These are phyloP conservation scores for Antigone vipio DNA, from an alignment of 2,113 vertebrate species.

Conservation along the genomic window DNA sequence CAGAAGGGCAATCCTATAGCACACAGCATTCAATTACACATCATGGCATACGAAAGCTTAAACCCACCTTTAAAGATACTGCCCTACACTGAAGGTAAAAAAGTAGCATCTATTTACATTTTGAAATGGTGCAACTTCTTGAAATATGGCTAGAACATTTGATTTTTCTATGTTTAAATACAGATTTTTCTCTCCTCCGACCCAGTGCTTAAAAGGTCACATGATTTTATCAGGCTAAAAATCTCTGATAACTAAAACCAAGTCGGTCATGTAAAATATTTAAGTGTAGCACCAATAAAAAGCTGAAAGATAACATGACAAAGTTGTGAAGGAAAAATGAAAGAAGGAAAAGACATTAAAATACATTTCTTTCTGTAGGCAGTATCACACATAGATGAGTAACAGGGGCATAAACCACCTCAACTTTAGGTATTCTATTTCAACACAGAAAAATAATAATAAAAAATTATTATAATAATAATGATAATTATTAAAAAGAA, in stretches of 20 bases:
- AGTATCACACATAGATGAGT: background rate
- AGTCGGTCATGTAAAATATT: background rate
- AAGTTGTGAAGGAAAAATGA: background rate
- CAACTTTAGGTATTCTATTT: background rate
- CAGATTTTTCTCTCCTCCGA: background rate
- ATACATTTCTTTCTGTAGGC: background rate
- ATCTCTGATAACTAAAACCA: background rate
- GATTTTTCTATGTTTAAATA: background rate
- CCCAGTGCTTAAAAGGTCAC: background rate
- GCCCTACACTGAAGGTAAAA: background rate
- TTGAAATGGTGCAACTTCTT: background rate
- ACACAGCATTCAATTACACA: background rate
- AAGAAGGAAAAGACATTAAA: background rate
- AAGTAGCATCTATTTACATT: background rate
- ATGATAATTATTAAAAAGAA: no score
- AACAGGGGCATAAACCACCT: background rate
- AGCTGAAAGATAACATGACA: background rate
- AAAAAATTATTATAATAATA: background rate
- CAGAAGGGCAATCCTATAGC: background rate
- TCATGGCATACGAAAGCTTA: background rate
- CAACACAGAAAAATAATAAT: background rate
- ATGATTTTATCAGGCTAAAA: background rate
- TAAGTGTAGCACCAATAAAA: background rate
- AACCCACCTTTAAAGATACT: background rate
- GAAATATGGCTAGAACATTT: background rate